Evolutionary conservation across 2,113 vertebrate species (phyloP).

Genomic region (Rousettus leschenaultii): DNA sequence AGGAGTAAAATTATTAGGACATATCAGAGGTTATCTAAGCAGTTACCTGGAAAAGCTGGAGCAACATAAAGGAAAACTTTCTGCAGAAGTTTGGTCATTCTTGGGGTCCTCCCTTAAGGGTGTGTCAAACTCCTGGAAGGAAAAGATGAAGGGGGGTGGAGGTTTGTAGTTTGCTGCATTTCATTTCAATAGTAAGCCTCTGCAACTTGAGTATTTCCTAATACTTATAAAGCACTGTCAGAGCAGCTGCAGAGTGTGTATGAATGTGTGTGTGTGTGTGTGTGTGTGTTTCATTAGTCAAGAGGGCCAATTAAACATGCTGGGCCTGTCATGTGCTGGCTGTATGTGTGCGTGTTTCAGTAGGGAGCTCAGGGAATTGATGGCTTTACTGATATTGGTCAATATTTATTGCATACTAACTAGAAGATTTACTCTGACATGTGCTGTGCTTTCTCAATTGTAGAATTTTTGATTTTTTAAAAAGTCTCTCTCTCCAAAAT

Average conservation of each 20-base stretch:
- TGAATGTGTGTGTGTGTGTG: background rate
- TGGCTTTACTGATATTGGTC: background rate
- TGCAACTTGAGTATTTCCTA: background rate
- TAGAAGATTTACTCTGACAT: background rate
- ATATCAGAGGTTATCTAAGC: background rate
- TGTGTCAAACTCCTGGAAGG: background rate
- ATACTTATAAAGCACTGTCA: background rate
- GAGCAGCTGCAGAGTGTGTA: background rate
- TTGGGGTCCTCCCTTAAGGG: background rate
- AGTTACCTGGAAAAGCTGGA: background rate
- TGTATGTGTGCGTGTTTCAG: background rate
- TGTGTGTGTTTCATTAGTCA: conserved; percentile 23
- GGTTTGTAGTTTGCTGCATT: background rate
- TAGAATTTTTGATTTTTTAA: background rate
- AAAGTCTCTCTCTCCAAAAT: background rate
- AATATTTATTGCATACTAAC: background rate
- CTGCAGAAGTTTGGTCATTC: background rate
- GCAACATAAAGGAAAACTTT: background rate
- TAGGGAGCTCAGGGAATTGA: background rate
- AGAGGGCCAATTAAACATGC: conserved; percentile 53
- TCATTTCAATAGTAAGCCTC: background rate
- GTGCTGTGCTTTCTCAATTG: background rate
- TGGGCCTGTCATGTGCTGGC: background rate
- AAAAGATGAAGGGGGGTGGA: background rate
- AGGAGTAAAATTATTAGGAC: background rate